Percentiles rank a stretch among this genome's conserved stretches.
These are phyloP conservation scores for Forbesichthys papilliferus DNA, from an alignment of 2,113 vertebrate species.

Conservation along the genomic window DNA sequence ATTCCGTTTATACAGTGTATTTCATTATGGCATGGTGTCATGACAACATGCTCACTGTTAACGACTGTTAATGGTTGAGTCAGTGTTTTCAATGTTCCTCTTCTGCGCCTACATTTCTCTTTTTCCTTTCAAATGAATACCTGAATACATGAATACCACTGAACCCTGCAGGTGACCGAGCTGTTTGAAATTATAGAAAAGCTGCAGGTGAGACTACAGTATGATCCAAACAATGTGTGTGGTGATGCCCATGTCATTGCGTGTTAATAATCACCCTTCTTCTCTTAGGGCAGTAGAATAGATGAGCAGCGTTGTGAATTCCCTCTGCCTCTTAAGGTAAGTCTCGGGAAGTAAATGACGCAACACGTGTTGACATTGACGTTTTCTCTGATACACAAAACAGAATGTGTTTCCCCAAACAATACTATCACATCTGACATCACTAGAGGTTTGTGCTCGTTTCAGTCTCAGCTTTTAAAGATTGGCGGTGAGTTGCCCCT, in stretches of 20 bases:
- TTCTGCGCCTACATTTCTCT: constrained; percentile 4
- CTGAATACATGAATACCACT: background rate
- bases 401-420: constrained; percentile 26
- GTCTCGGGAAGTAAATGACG: constrained; percentile 11
- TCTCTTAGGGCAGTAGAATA: constrained; percentile 82
- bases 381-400: constrained; percentile 17
- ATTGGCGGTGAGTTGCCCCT: constrained; percentile 81
- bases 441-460: constrained; percentile 25
- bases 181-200: constrained; percentile 91
- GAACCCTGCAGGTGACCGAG: constrained; percentile 78
- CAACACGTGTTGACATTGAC: constrained; percentile 18
- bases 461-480: constrained; percentile 76
- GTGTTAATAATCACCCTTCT: constrained; percentile 28
- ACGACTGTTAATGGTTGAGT: constrained; percentile 1
- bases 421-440: constrained; percentile 8
- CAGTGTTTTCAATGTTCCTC: constrained; percentile 44
- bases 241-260: constrained; percentile 19
- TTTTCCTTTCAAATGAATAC: constrained; percentile 23
- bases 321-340: constrained; percentile 84
- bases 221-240: constrained; percentile 20
- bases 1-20: background rate
- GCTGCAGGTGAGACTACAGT: constrained; percentile 72
- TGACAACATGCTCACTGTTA: background rate
- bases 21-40: background rate
- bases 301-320: constrained; percentile 88